These are phyloP conservation scores for Scaptomyza tumidula DNA, from an alignment of 2,888 invertebrate species.

Conservation along the genomic window DNA sequence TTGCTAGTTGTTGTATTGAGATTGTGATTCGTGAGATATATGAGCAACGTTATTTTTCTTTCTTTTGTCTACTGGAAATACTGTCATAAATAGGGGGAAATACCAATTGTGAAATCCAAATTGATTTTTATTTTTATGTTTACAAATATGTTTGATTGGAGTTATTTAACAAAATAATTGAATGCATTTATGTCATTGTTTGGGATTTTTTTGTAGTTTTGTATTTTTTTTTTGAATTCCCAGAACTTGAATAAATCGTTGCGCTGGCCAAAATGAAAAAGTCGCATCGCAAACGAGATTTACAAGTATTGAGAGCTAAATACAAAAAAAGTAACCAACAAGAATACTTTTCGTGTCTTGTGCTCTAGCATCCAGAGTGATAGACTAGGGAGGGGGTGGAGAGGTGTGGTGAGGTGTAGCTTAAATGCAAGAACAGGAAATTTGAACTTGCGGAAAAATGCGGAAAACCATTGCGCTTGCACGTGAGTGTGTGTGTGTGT, in stretches of 20 bases:
- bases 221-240: conserved; percentile 3
- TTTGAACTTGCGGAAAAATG: conserved; percentile 71
- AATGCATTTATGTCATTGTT: not conserved
- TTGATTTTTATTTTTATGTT: conserved; percentile 2
- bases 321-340: conserved; percentile 27
- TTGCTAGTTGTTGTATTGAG: conserved; percentile 66
- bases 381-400: not conserved
- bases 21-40: conserved; percentile 70
- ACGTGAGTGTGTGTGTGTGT: conserved; percentile 8
- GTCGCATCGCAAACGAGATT: conserved; percentile 68
- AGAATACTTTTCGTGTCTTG: conserved; percentile 41
- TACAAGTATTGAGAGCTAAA: conserved; percentile 69
- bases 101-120: conserved; percentile 10
- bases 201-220: not conserved
- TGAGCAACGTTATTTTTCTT: conserved; percentile 15
- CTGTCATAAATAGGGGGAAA: conserved; percentile 26
- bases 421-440: conserved; percentile 71
- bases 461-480: conserved; percentile 58
- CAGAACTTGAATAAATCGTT: conserved; percentile 16
- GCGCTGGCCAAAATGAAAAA: conserved; percentile 19
- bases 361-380: conserved; percentile 26
- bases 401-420: conserved; percentile 1
- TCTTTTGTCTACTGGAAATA: conserved; percentile 16
- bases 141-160: not conserved
- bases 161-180: not conserved